Evolutionary conservation across 2,797 vertebrate genomes (phyloP), one percentile per base, ranked within the genome.

Genomic region (Danio albolineatus): DNA sequence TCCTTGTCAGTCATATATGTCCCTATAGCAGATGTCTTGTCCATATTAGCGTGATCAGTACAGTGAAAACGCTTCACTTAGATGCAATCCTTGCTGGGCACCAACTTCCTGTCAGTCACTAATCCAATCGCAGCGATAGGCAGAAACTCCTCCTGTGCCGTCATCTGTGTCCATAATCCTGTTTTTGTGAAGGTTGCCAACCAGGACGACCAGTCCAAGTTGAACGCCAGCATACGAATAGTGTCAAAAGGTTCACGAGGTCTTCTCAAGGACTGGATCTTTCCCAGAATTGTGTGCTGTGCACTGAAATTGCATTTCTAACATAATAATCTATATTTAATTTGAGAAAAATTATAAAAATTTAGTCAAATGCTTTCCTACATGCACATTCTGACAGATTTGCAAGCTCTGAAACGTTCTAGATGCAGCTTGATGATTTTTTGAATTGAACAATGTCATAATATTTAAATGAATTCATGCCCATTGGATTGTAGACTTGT

Each of bases 1-100:
- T 60, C 49, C 82, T 87, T 79, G 81, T 71, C 73, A 87, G 88
- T 87, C 82, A 76, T 83, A 87, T 84, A 65, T 82, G n/a, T 43
- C 84, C 43, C 82, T 39, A 64, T 13, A 73, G 78, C 16, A 65
- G 70, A 56, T 65, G 61, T 39, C 28, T 12, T 44, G 49, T 13
- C 36, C 21, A 43, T 61, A 49, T 51, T 46, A 51, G 48, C 17
- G 4, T 75, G 57, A 38, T 39, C 44, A 59, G n/a, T 67, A 21
- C 43, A 17, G 14, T 46, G 1, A 10, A 64, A 64, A 21, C 28
- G 10, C 59, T 56, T 62, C 43, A 19, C 76, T 78, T 48, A 78
- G 65, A 60, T 69, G 76, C 53, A 70, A 61, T 71, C 44, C 66
- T 61, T n/a, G 49, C 51, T 60, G n/a, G 7, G 17, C 54, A 41